Base-by-base conservation (phyloP, 92 coral and sea anemone species). In the Paramuricea clavata region DNA sequence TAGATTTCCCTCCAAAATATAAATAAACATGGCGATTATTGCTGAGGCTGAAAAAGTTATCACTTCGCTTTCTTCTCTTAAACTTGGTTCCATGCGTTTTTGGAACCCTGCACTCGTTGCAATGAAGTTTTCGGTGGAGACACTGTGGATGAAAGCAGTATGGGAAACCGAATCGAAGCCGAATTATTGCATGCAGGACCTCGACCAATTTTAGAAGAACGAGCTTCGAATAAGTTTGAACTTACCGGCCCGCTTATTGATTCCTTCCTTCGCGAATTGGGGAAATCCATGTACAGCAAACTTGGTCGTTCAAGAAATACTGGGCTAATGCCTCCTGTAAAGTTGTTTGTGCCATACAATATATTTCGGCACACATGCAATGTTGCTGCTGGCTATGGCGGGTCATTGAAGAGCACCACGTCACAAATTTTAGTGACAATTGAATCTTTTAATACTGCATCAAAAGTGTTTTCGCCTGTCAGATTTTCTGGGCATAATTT, bases 271-370 rank as follows among this genome's bases (percentile, higher is more conserved):
- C 76, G 71, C 10, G 90, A 90, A 68, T 61, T 90, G 7, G 93
- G 93, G 13, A 7, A 10, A 12, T 34, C 47, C 9, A 36, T 85
- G 2, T 16, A 8, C 12, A 16, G 83, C 2, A 85, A 89, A 30
- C 89, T 89, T 1, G 72, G 89, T 11, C 31, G 92, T 23, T 89
- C 92, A 0, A 78, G 92, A 27, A 85, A 85, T 81, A 89, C 89
- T 25, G 92, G 92, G 5, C 70, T 89, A 21, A 77, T 85, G 86
- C 23, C 83, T 8, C 87, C 93, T 0, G 15, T 17, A 19, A 81
- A 60, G 0, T 33, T 90, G 21, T 75, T 79, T 34, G 52, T 90
- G 81, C 93, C 93, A 0, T 90, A 54, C 32, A 49, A 28, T 12
- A 62, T 86, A 5, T 81, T 80, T 19, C 22, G 33, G 49, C 87